A percentile compares a stretch with the other conserved stretches of the same genome.
These are phyloP conservation scores for Chloroceryle amazona DNA, from an alignment of 2,797 vertebrate genomes.

Conservation along the genomic window DNA sequence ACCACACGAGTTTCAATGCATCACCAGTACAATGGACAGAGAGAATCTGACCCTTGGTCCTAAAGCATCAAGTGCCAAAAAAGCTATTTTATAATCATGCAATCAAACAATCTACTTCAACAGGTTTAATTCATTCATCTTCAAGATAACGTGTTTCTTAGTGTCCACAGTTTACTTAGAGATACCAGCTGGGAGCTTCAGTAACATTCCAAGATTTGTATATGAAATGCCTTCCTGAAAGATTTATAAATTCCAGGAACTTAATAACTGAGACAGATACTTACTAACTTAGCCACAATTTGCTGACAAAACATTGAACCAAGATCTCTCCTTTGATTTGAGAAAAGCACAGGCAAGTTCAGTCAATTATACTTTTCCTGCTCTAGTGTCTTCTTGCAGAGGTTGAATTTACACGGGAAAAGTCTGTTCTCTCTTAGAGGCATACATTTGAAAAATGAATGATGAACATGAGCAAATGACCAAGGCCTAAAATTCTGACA, in stretches of 20 bases:
- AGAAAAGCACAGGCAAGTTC: slow-evolving; percentile 2
- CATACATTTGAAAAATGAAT: slow-evolving; percentile 36
- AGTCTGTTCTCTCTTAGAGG: slow-evolving; percentile 42
- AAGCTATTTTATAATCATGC: neutral
- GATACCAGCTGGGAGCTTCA: neutral
- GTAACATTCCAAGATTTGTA: slow-evolving; percentile 26
- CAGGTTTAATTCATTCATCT: slow-evolving; percentile 14
- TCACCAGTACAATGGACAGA: neutral
- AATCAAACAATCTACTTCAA: neutral
- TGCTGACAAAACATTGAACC: slow-evolving; percentile 53
- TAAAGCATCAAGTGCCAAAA: slow-evolving; percentile 32
- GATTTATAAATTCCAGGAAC: slow-evolving; percentile 64
- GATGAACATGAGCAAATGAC: slow-evolving; percentile 27
- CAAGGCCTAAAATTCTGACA: slow-evolving; percentile 52
- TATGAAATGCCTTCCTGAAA: slow-evolving; percentile 49
- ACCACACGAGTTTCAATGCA: neutral
- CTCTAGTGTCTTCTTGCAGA: slow-evolving; percentile 33
- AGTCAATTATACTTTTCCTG: slow-evolving; percentile 39
- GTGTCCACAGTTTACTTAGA: neutral
- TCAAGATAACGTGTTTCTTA: neutral
- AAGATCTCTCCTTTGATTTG: slow-evolving; percentile 1
- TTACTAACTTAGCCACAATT: slow-evolving; percentile 58
- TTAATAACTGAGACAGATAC: slow-evolving; percentile 52
- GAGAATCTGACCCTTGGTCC: slow-evolving; percentile 18
- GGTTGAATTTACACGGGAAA: slow-evolving; percentile 43